Evolutionary conservation across 2,888 invertebrate species (phyloP).

Genomic region (Acrobasis consociella): DNA sequence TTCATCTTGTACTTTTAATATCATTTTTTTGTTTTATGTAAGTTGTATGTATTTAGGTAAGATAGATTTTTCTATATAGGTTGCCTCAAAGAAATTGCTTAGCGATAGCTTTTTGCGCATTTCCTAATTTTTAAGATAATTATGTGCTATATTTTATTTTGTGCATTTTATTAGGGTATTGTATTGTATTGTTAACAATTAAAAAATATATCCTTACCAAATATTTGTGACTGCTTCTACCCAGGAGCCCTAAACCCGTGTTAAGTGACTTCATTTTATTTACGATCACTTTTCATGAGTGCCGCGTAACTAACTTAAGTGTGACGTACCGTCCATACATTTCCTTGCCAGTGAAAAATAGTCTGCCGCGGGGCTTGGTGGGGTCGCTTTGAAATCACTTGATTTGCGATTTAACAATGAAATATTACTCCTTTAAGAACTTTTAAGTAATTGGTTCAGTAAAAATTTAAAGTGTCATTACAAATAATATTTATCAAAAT

Average conservation of each 20-base stretch:
- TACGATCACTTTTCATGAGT: conserved; percentile 48
- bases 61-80: too few relatives aligned
- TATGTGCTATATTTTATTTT: too few relatives aligned
- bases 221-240: not conserved
- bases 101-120: too few relatives aligned
- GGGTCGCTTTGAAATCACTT: conserved; percentile 14
- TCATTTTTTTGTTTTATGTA: too few relatives aligned
- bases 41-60: too few relatives aligned
- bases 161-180: too few relatives aligned
- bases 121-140: too few relatives aligned
- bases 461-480: not conserved
- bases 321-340: conserved; percentile 44
- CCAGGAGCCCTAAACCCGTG: conserved; percentile 45
- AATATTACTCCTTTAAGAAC: not conserved
- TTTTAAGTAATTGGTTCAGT: conserved; percentile 10
- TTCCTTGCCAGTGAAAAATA: conserved; percentile 39
- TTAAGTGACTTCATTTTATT: conserved; percentile 51
- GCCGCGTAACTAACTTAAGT: conserved; percentile 54
- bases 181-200: too few relatives aligned
- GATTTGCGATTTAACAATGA: conserved; percentile 11
- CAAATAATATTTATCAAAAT: not conserved
- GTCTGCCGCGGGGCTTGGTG: conserved; percentile 2
- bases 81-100: too few relatives aligned
- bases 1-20: too few relatives aligned
- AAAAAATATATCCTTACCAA: not conserved